Percentiles rank a stretch among this genome's conserved stretches.
phyloP scores from a whole-genome alignment of 2,113 vertebrate genomes.

The Alaudala cheleensis region DNA sequence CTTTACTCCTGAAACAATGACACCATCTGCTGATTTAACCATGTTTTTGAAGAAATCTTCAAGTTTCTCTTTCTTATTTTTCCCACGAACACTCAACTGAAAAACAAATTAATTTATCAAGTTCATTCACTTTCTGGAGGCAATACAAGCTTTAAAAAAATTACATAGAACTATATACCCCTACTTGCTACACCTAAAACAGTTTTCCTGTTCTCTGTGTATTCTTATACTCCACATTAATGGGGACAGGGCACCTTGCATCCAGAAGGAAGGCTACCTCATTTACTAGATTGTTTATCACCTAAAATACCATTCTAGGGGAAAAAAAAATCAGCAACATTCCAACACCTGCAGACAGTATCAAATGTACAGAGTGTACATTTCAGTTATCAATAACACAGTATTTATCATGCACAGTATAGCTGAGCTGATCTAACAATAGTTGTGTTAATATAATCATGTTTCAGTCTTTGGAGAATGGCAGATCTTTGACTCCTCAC shows the following conservation, averaged over 20 bases:
- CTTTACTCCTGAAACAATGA: conserved; percentile 98
- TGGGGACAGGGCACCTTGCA: background rate
- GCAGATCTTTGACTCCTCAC: background rate
- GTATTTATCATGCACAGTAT: background rate
- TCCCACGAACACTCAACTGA: conserved; percentile 96
- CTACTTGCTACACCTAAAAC: background rate
- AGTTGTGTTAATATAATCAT: background rate
- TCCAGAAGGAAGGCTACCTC: background rate
- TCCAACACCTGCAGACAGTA: background rate
- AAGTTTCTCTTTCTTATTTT: conserved; percentile 99
- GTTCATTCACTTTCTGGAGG: background rate
- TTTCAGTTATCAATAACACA: background rate
- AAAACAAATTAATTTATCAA: conserved; percentile 49
- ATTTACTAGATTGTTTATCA: background rate
- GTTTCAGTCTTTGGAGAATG: background rate
- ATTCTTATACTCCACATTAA: background rate
- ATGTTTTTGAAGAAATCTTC: conserved; percentile 99
- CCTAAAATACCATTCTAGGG: background rate
- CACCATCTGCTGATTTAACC: conserved; percentile 97
- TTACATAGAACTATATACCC: background rate
- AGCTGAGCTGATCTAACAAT: background rate
- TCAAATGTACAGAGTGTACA: background rate
- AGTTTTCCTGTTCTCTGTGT: background rate
- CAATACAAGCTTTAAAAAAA: background rate
- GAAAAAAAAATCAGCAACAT: background rate